A percentile compares a stretch with the other conserved stretches of the same genome.
These are phyloP conservation scores for Lamellibrachia luymesi DNA, from an alignment of 1,140 invertebrate genomes.

Conservation along the genomic window DNA sequence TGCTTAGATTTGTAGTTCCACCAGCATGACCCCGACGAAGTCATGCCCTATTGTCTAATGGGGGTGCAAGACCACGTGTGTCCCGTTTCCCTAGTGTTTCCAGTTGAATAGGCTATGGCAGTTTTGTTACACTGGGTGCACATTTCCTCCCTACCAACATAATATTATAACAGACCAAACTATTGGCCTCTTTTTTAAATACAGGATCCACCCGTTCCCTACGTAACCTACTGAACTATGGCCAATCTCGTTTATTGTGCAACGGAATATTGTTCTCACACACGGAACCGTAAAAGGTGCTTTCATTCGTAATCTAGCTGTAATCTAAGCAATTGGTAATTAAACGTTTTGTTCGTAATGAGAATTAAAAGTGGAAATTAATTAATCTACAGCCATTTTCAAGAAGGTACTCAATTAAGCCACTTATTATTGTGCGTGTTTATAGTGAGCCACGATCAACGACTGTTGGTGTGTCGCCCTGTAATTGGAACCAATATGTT, in stretches of 20 bases:
- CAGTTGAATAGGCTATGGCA: too few relatives aligned
- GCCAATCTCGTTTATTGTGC: not conserved
- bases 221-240: not conserved
- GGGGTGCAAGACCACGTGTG: too few relatives aligned
- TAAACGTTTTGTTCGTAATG: not conserved
- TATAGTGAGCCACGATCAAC: not conserved
- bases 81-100: too few relatives aligned
- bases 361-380: not conserved
- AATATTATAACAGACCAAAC: too few relatives aligned
- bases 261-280: not conserved
- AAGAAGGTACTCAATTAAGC: not conserved
- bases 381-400: not conserved
- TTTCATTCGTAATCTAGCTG: not conserved
- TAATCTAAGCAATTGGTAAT: not conserved
- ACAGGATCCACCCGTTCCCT: not conserved
- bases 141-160: too few relatives aligned
- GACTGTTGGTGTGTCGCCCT: not conserved
- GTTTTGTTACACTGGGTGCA: too few relatives aligned
- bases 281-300: not conserved
- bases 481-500: not conserved
- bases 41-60: too few relatives aligned
- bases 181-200: too few relatives aligned
- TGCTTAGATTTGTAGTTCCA: too few relatives aligned
- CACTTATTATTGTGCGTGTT: not conserved
- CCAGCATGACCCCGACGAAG: too few relatives aligned